Evolutionary conservation across 1,140 invertebrate species (phyloP).

Genomic region (Zaprionus ornatus): DNA sequence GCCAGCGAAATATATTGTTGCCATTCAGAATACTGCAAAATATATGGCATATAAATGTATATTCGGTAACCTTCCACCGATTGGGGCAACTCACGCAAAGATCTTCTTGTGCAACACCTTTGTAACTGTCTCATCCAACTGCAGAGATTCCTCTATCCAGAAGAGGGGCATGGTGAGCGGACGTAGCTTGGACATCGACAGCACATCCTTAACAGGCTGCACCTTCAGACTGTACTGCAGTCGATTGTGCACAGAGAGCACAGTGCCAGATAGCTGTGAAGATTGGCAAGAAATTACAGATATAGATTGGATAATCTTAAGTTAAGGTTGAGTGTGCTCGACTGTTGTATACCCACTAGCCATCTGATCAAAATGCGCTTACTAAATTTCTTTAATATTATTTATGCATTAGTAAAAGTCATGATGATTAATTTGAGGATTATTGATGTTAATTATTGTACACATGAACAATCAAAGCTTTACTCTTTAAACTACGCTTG

Average conservation of each 20-base stretch:
- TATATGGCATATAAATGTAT: neutral
- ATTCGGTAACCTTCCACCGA: neutral
- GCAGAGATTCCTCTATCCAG: constrained; percentile 90
- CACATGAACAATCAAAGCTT: too few relatives aligned
- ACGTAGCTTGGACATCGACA: constrained; percentile 87
- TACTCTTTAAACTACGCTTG: too few relatives aligned
- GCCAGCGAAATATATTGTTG: constrained; percentile 53
- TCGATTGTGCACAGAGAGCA: constrained; percentile 87
- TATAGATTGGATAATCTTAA: neutral
- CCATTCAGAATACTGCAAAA: constrained; percentile 28
- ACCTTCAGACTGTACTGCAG: constrained; percentile 89
- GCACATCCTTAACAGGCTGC: constrained; percentile 86
- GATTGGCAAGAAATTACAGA: neutral
- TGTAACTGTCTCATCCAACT: constrained; percentile 85
- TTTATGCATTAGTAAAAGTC: too few relatives aligned
- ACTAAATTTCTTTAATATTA: too few relatives aligned
- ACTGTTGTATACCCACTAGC: too few relatives aligned
- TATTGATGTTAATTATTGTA: too few relatives aligned
- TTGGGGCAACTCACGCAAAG: constrained; percentile 76
- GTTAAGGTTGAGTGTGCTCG: neutral
- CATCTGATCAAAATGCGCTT: too few relatives aligned
- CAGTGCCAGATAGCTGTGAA: constrained; percentile 87
- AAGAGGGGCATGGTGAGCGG: constrained; percentile 87
- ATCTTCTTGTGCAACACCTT: constrained; percentile 85
- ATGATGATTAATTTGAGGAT: too few relatives aligned